Evolutionary conservation across 92 coral and sea anemone genomes (phyloP), one percentile per base, ranked within the genome.

Genomic region (Zoanthus gigantus): DNA sequence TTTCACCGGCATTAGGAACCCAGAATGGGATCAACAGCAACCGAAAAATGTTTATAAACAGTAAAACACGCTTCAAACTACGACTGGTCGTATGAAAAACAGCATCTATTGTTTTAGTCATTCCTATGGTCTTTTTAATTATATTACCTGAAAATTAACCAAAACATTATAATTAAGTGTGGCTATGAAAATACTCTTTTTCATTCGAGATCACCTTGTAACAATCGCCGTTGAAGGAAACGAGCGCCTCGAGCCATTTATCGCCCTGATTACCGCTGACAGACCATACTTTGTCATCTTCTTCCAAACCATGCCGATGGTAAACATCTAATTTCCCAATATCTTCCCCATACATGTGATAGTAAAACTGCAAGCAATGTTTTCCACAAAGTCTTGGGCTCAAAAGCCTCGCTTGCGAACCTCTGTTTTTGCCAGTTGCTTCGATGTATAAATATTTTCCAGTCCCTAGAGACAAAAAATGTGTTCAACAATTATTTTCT

Each of bases 361-460:
- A 96, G 54, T 88, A 95, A 18, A 96, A 88, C 90, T 93, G 96
- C 83, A 96, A 45, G 68, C 98, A 96, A 81, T 93, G 87, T 34
- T 88, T 76, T 10, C 96, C 98, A 54, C 96, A 91, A 68, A 94
- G 47, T 7, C 98, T 94, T 3, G 98, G 98, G 73, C 98, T 92
- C 76, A 93, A 88, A n/a, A 96, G 89, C 82, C 74, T 91, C 11
- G 98, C 98, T 28, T 31, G 84, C 63, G 92, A 89, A 6, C 98
- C 94, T 47, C 32, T 18, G 11, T 58, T 87, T 9, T 93, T 94
- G 11, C 53, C 52, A 17, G 98, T 95, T 18, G 92, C 85, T 71
- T 96, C 98, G 17, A 93, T 87, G 91, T 88, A 93, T 50, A 96
- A 85, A 72, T 94, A 96, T 1, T 90, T 88, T n/a, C 85, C 85